These are phyloP conservation scores for Drosophila ochracea DNA, from an alignment of 2,888 invertebrate species.

Conservation along the genomic window DNA sequence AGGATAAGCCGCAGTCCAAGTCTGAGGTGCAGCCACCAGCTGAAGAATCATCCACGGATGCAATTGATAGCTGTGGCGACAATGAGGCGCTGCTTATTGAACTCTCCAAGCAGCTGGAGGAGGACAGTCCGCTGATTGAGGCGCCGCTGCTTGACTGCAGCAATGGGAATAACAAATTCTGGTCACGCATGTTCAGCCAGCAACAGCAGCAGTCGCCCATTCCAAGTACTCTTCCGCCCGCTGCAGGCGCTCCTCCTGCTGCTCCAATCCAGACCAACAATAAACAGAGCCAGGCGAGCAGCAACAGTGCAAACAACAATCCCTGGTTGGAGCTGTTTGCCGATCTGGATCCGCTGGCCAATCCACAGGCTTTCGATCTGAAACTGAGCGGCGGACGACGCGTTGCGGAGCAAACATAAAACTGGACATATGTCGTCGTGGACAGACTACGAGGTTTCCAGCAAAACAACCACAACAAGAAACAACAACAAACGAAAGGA, in stretches of 20 bases:
- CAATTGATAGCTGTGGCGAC: constrained; percentile 40
- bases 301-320: constrained; percentile 60
- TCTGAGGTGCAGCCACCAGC: constrained; percentile 14
- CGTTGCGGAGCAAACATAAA: constrained; percentile 82
- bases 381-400: constrained; percentile 77
- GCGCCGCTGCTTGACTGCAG: constrained; percentile 41
- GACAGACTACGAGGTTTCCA: constrained; percentile 42
- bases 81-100: constrained; percentile 73
- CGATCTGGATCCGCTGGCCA: constrained; percentile 82
- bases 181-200: constrained; percentile 70
- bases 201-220: constrained; percentile 43
- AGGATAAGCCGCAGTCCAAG: constrained; percentile 54
- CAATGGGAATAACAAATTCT: constrained; percentile 61
- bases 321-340: constrained; percentile 82
- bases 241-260: constrained; percentile 8
- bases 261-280: constrained; percentile 15
- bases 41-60: constrained; percentile 20
- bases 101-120: constrained; percentile 65
- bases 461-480: constrained; percentile 15
- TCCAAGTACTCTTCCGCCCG: constrained; percentile 18
- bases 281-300: constrained; percentile 29
- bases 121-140: constrained; percentile 64
- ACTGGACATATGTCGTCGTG: constrained; percentile 17
- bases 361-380: constrained; percentile 82
- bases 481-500: constrained; percentile 4